Percentiles rank a stretch among this genome's conserved stretches.
Evolutionary conservation across 2,797 vertebrate species (phyloP).

Genomic region (Pantherophis vulpinus): DNA sequence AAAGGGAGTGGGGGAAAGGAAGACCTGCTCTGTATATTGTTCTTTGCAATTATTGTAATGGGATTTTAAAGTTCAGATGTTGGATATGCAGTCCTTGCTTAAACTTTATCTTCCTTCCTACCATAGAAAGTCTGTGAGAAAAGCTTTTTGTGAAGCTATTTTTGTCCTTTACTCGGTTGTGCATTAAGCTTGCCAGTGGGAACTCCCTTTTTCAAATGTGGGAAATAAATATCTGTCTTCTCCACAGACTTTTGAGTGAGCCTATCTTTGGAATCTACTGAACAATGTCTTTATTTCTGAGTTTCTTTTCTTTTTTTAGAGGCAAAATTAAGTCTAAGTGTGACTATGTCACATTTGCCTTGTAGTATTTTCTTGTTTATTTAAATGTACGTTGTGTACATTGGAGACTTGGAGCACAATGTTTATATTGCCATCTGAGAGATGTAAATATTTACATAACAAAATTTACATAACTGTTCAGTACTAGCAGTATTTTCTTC

Average conservation of each 20-base stretch:
- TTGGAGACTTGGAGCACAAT: not conserved
- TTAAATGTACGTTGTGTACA: not conserved
- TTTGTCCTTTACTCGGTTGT: constrained; percentile 59
- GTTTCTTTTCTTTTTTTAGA: not conserved
- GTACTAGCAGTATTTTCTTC: not conserved
- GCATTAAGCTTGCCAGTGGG: constrained; percentile 53
- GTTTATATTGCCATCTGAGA: not conserved
- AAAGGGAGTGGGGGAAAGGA: not conserved
- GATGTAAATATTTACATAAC: not conserved
- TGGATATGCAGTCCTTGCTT: constrained; percentile 45
- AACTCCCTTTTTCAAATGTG: constrained; percentile 62
- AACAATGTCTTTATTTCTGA: constrained; percentile 46
- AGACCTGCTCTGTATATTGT: not conserved
- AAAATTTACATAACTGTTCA: not conserved
- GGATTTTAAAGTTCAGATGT: constrained; percentile 62
- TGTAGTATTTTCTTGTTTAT: not conserved
- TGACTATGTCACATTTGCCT: not conserved
- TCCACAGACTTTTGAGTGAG: constrained; percentile 40
- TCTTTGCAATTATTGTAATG: not conserved
- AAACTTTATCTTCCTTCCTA: constrained; percentile 66
- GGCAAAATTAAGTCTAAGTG: not conserved
- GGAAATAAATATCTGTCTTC: constrained; percentile 55
- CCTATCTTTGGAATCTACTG: constrained; percentile 34
- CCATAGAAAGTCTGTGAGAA: constrained; percentile 65
- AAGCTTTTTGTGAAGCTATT: constrained; percentile 64